Conservation (phyloP, 1,140 invertebrate species). For the Drosophila littoralis region DNA sequence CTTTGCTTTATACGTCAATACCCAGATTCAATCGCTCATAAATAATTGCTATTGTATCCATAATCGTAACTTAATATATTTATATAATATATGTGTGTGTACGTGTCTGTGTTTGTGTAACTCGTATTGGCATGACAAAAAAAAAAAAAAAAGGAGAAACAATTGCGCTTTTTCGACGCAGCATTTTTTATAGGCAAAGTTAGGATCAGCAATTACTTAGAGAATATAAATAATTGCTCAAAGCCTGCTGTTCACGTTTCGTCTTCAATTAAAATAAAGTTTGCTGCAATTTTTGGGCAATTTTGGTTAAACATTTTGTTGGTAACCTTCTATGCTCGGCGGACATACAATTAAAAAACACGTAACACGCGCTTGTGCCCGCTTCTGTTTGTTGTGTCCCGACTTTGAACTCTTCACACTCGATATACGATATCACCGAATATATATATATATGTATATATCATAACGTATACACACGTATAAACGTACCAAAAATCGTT, state of each 20-base stretch:
- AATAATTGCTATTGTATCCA: slow-evolving; percentile 6
- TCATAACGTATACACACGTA: neutral
- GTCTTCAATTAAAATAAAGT: slow-evolving; percentile 81
- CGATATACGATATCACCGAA: slow-evolving; percentile 45
- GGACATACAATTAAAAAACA: slow-evolving; percentile 44
- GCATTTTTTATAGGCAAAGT: slow-evolving; percentile 38
- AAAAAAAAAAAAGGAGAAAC: slow-evolving; percentile 10
- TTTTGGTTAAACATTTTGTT: slow-evolving; percentile 67
- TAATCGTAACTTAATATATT: slow-evolving; percentile 4
- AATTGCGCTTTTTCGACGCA: slow-evolving; percentile 81
- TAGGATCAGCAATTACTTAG: slow-evolving; percentile 1
- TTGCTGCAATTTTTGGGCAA: slow-evolving; percentile 50
- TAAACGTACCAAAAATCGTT: slow-evolving; percentile 20
- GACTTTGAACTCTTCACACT: slow-evolving; percentile 42
- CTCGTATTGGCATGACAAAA: slow-evolving; percentile 36
- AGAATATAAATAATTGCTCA: too few relatives aligned
- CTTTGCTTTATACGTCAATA: neutral
- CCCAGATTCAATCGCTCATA: neutral
- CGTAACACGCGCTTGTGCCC: slow-evolving; percentile 75
- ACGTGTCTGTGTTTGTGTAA: slow-evolving; percentile 50
- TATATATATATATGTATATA: slow-evolving; percentile 17
- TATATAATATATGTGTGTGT: slow-evolving; percentile 21
- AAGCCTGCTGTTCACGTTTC: slow-evolving; percentile 40
- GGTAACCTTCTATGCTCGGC: slow-evolving; percentile 68
- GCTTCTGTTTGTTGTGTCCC: slow-evolving; percentile 73